Conservation (phyloP, 2,113 vertebrate species). For the Prietella phreatophila region DNA sequence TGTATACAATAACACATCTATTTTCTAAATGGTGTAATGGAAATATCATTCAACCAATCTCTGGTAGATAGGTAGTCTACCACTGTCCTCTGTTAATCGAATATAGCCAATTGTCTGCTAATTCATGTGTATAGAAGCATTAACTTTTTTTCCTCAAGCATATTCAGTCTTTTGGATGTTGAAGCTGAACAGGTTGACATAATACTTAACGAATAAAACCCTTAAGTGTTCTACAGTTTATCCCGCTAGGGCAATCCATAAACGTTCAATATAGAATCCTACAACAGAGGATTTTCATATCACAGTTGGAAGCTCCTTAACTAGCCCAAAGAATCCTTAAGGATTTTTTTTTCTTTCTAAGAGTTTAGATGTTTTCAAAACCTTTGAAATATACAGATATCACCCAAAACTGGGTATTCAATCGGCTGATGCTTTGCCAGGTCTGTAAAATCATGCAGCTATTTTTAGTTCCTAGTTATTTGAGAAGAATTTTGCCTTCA, state of each 20-base stretch:
- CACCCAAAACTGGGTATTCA: not conserved
- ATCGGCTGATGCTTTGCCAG: not conserved
- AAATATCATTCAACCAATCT: not conserved
- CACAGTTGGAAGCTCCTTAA: not conserved
- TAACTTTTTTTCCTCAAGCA: not conserved
- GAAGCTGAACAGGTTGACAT: not conserved
- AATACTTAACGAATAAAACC: not conserved
- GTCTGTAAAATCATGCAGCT: not conserved
- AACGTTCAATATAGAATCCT: not conserved
- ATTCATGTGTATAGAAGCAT: not conserved
- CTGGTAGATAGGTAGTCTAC: not conserved
- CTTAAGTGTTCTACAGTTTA: not conserved
- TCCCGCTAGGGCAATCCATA: not conserved
- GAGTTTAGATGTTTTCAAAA: not conserved
- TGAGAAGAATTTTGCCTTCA: not conserved
- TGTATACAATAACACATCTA: not conserved
- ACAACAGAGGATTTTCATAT: not conserved
- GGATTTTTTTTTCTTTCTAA: not conserved
- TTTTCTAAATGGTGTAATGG: not conserved
- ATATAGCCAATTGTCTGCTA: not conserved
- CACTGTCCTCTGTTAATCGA: not conserved
- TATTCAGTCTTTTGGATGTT: not conserved
- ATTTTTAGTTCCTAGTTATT: not conserved
- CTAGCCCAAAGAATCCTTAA: not conserved
- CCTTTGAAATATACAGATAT: not conserved